Evolutionary conservation across 2,797 vertebrate genomes (phyloP), one percentile per base, ranked within the genome.

Genomic region (Diplodus sargus): DNA sequence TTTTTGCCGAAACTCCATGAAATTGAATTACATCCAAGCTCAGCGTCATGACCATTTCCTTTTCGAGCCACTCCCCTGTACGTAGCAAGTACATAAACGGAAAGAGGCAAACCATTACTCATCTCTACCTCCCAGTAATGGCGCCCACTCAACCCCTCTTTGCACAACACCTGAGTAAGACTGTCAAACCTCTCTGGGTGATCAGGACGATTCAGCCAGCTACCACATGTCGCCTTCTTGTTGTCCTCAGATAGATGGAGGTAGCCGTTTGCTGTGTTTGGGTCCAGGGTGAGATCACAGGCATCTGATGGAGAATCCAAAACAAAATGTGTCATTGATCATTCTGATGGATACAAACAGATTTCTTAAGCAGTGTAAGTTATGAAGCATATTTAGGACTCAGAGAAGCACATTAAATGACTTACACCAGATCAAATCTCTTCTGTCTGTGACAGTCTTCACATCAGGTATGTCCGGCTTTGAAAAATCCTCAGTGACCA

Each of bases 11-110:
- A 48, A 48, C 3, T 8, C 70, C 74, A 85, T 2, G 75, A 78
- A 0, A 1, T 0, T 0, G 1, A 0, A 15, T 43, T 58, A 0
- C 0, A 0, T 1, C 34, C 42, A 16, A 58, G 0, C 1, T 0
- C 0, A 1, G 7, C 1, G 1, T 11, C 0, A 3, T 0, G 0
- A 0, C 0, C 0, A 0, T 0, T 0, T 11, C 25, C 25, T n/a
- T 48, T 39, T 23, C 68, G 59, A 0, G 1, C 2, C 3, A 30
- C 13, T 1, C 3, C 14, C 0, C 2, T 17, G 20, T 58, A 70
- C 30, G 28, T 1, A 15, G 22, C 57, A 25, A 1, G 11, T 13
- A 1, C 15, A 14, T 1, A 22, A 1, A 42, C 1, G 7, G 0
- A 0, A 6, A 0, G n/a, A n/a, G n/a, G n/a, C n/a, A n/a, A n/a